Evolutionary conservation across 2,113 vertebrate species (phyloP).

Genomic region (Corythornis madagascariensis): DNA sequence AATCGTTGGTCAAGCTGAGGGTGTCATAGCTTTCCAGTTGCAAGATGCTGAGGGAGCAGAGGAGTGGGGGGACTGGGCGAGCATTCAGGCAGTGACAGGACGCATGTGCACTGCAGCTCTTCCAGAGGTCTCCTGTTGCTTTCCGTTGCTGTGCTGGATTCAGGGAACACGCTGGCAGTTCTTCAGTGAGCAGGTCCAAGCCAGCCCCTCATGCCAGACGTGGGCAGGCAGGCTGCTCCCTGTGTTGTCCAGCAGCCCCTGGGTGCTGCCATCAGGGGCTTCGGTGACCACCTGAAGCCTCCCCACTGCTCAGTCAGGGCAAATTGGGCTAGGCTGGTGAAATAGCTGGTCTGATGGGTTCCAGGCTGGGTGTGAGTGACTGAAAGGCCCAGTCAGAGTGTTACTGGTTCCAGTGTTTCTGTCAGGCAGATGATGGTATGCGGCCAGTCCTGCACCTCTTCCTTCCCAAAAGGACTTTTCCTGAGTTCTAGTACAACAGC

Average conservation of each 20-base stretch:
- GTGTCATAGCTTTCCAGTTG: not conserved
- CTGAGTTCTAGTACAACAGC: not conserved
- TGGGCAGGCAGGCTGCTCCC: not conserved
- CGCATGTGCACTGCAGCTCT: accelerated
- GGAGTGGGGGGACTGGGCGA: not conserved
- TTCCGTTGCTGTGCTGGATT: not conserved
- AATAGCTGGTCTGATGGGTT: too few relatives aligned
- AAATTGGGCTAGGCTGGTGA: not conserved
- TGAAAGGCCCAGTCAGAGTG: not conserved
- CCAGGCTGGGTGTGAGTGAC: too few relatives aligned
- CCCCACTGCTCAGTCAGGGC: accelerated
- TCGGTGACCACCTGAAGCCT: not conserved
- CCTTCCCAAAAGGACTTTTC: not conserved
- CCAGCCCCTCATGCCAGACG: accelerated
- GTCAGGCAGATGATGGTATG: not conserved
- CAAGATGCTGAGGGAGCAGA: not conserved
- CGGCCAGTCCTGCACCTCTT: not conserved
- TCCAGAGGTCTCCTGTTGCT: not conserved
- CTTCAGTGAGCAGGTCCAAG: not conserved
- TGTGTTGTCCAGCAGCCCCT: accelerated
- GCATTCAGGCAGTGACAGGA: not conserved
- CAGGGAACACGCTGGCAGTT: accelerated
- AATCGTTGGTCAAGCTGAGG: not conserved
- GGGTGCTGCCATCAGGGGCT: not conserved
- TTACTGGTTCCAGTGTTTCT: not conserved